Base-by-base conservation (phyloP, 2,888 invertebrate genomes). In the Rambutsinella grinnellia region DNA sequence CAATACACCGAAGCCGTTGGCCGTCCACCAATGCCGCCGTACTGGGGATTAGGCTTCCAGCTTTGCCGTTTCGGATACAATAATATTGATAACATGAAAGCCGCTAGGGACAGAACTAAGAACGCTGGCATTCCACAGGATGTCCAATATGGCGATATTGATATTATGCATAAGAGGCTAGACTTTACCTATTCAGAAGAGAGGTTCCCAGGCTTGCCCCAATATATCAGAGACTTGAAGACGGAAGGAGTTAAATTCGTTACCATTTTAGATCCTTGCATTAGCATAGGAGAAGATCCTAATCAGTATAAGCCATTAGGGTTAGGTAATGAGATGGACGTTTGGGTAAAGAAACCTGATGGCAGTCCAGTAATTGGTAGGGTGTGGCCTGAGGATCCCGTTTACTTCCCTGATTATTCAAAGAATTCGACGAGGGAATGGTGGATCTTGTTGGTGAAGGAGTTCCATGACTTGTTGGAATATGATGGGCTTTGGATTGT, bases 41-140 rank as follows among this genome's bases (percentile, higher is more conserved):
- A 93, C 51, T 96, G 95, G 95, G 89, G 92, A 0, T 89, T 96
- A 0, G 96, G 96, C 1, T 96, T 95, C 86, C 96, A 96, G 87
- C 87, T 96, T 36, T 93, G 94, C 89, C 90, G 77, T 17, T 91
- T 87, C 85, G 91, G 92, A 15, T 93, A 93, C 85, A 89, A 90
- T 65, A 89, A 89, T 26, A 85, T 93, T 75, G 90, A 92, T 69
- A 88, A 88, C 8, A 93, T 93, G 0, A 89, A 87, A 80, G 87
- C 88, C 72, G 90, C 92, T 0, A 91, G 92, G 90, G 88, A 91
- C 80, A 87, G 90, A 79, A 94, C 91, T 61, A 88, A 90, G 78
- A 90, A 90, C 66, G 93, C 92, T 26, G 91, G 91, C 10, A 93
- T 94, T 85, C 93, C 93, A 61, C 90, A 82, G 71, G 83, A 83